phyloP scores from a whole-genome alignment of 2,888 invertebrate genomes.

The Trichacis sp. region DNA sequence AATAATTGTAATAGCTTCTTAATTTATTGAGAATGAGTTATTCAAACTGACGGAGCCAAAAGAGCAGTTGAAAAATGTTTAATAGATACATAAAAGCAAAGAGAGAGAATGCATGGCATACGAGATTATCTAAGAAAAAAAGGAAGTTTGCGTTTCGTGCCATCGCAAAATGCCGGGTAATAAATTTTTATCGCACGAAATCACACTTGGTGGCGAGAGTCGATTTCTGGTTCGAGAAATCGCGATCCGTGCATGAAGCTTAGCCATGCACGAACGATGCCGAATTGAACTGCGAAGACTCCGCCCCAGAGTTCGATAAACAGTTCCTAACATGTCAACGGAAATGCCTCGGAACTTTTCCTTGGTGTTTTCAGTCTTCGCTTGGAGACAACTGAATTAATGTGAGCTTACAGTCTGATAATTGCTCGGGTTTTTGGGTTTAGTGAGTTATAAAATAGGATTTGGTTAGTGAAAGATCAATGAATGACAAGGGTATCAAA shows the following conservation, averaged over 20 bases:
- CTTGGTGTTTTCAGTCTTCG: neutral
- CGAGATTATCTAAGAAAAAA: neutral
- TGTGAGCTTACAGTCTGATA: too few relatives aligned
- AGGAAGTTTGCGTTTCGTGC: neutral
- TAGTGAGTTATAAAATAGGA: too few relatives aligned
- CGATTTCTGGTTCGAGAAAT: neutral
- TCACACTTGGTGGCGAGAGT: neutral
- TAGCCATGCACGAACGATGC: neutral
- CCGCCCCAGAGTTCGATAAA: neutral
- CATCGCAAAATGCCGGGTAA: neutral
- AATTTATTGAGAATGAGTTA: neutral
- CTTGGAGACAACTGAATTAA: neutral
- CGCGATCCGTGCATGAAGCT: constrained; percentile 1
- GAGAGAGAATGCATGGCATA: neutral
- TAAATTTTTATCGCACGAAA: neutral
- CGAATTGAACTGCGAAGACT: neutral
- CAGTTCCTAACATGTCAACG: neutral
- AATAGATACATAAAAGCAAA: neutral
- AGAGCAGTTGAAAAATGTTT: too few relatives aligned
- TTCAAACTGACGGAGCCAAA: neutral
- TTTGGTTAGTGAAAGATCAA: too few relatives aligned
- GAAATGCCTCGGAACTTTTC: neutral
- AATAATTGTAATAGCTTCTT: too few relatives aligned
- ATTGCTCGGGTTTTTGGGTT: too few relatives aligned
- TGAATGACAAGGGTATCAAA: too few relatives aligned